phyloP scores from a whole-genome alignment of 2,888 invertebrate genomes.

The Boloria selene region DNA sequence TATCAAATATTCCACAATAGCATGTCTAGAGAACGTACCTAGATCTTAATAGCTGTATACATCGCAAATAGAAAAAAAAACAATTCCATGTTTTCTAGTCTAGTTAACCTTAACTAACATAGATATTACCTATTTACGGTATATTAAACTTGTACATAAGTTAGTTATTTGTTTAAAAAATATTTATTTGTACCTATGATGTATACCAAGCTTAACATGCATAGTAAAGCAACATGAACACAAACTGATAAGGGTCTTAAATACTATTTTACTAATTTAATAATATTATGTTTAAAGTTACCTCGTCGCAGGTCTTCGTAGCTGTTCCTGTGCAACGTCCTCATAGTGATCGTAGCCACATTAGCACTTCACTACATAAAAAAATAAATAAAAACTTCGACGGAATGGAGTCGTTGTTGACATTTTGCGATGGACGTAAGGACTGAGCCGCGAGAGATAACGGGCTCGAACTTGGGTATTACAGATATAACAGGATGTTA shows the following conservation, averaged over 20 bases:
- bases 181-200: background rate
- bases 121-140: too few relatives aligned
- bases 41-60: too few relatives aligned
- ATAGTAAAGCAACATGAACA: background rate
- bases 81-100: too few relatives aligned
- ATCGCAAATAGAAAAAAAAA: too few relatives aligned
- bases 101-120: too few relatives aligned
- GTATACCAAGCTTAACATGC: background rate
- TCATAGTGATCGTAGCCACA: constrained; percentile 43
- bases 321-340: constrained; percentile 34
- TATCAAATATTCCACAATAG: too few relatives aligned
- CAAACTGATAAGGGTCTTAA: background rate
- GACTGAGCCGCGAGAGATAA: constrained; percentile 12
- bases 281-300: background rate
- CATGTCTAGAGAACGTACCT: too few relatives aligned
- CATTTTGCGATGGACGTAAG: constrained; percentile 26
- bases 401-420: background rate
- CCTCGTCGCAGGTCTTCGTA: constrained; percentile 49
- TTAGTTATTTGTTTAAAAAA: too few relatives aligned
- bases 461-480: too few relatives aligned
- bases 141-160: too few relatives aligned
- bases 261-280: background rate
- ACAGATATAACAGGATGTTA: too few relatives aligned
- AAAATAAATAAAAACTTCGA: constrained; percentile 9
- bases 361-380: constrained; percentile 21